Evolutionary conservation across 2,797 vertebrate species (phyloP), one percentile per base, ranked within the genome.

Genomic region (Tamandua tetradactyla): DNA sequence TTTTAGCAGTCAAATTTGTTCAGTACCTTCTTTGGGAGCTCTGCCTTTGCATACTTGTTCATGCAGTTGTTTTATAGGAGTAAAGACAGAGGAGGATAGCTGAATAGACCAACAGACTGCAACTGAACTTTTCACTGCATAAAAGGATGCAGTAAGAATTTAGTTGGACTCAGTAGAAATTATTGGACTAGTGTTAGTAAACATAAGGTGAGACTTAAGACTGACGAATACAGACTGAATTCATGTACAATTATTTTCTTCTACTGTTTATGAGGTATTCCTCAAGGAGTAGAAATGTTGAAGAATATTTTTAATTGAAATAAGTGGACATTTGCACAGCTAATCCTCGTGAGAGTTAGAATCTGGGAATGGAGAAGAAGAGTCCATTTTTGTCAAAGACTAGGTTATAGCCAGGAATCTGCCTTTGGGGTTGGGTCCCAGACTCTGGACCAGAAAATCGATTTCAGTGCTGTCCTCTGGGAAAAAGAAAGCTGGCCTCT

Each of bases 391-490:
- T 6, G 61, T 32, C 9, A 69, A 81, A 71, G 20, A 7, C 25
- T 9, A 25, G 8, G 15, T 20, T n/a, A 7, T 14, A 68, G 1
- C 71, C 32, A 52, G 4, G n/a, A 22, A 11, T 85, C 61, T 49
- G 8, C 4, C 61, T 74, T 27, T 55, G 40, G 30, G 62, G 2
- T 1, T 35, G 17, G 25, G 0, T 40, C 13, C 35, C 89, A 4
- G 8, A 1, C 5, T 84, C 25, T 4, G 30, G 14, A 14, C 13
- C 1, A 0, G 44, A 74, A 59, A 3, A 40, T 18, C 2, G 20
- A 9, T 23, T 49, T 79, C 0, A 79, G 83, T 64, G 7, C 0
- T 35, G 0, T 59, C 7, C 1, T 49, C 2, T 1, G 44, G 20
- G 23, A 22, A 79, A 81, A 75, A 80, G 44, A 75, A 55, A 20